A percentile compares a stretch with the other conserved stretches of the same genome.
Conservation (phyloP, 2,888 invertebrate genomes). For the Clepsis dumicolana region DNA sequence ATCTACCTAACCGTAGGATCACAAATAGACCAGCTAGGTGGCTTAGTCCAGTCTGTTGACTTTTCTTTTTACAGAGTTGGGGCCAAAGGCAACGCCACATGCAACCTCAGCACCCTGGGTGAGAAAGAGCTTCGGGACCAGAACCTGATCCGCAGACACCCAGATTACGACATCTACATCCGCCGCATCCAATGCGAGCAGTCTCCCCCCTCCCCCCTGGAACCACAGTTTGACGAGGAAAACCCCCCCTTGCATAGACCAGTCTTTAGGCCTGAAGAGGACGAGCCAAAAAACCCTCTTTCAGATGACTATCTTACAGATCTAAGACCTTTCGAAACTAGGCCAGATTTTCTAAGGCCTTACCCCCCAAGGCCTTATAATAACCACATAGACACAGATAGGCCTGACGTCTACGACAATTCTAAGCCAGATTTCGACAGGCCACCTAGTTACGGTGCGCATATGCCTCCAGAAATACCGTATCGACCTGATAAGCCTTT, state of each 20-base stretch:
- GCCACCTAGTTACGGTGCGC: conserved; percentile 71
- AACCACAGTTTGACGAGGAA: conserved; percentile 64
- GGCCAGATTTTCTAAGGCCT: conserved; percentile 54
- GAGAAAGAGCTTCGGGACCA: conserved; percentile 73
- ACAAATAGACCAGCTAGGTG: no score
- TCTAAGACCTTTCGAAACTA: conserved; percentile 56
- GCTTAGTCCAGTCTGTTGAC: no score
- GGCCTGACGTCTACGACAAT: conserved; percentile 70
- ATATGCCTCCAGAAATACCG: conserved; percentile 69
- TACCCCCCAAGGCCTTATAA: conserved; percentile 50
- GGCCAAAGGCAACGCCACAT: conserved; percentile 81
- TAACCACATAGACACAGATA: conserved; percentile 54
- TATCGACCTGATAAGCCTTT: conserved; percentile 56
- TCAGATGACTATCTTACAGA: conserved; percentile 63
- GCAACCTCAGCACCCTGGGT: conserved; percentile 69
- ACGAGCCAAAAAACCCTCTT: conserved; percentile 66
- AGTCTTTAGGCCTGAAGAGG: conserved; percentile 69
- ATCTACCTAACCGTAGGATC: no score
- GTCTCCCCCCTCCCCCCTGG: conserved; percentile 71
- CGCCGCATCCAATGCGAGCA: conserved; percentile 76
- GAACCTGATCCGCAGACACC: conserved; percentile 64
- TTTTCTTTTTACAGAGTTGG: conserved; percentile 67
- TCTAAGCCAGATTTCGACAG: conserved; percentile 64
- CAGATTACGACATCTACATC: conserved; percentile 78
- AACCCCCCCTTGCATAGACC: conserved; percentile 67